Conservation (phyloP, 1,140 invertebrate species). For the Eurosta solidaginis region DNA sequence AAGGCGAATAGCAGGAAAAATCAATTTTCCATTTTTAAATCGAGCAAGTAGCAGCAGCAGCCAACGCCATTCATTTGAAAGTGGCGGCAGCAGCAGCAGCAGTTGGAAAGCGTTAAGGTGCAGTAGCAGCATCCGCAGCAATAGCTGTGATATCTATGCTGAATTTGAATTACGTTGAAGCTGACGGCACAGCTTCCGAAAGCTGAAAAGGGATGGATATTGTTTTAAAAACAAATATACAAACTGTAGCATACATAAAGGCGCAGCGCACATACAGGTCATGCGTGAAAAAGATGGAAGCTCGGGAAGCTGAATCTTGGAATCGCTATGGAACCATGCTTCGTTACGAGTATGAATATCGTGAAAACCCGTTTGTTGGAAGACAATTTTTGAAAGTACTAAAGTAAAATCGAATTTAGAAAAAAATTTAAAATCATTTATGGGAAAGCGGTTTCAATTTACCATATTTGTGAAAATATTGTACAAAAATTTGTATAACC, state of each 20-base stretch:
- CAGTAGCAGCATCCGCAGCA: neutral
- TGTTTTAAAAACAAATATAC: neutral
- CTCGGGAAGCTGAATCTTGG: conserved; percentile 22
- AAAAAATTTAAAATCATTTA: too few species aligned
- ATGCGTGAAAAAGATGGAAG: neutral
- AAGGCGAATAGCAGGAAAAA: conserved; percentile 54
- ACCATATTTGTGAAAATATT: too few species aligned
- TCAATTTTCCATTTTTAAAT: conserved; percentile 61
- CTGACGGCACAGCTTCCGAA: neutral
- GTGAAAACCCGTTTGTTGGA: neutral
- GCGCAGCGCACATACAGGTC: too few species aligned
- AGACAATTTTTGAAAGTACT: too few species aligned
- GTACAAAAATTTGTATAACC: neutral
- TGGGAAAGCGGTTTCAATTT: too few species aligned
- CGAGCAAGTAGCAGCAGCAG: conserved; percentile 36
- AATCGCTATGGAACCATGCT: neutral
- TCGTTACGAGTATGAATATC: neutral
- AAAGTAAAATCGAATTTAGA: too few species aligned
- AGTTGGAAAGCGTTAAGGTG: neutral
- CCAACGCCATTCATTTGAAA: neutral
- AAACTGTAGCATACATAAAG: neutral
- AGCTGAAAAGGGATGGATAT: conserved; percentile 24
- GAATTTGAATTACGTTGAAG: neutral
- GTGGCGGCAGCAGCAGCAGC: neutral
- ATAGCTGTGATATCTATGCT: neutral